Evolutionary conservation across 2,888 invertebrate genomes (phyloP).

Genomic region (Eristalinus sepulchralis): DNA sequence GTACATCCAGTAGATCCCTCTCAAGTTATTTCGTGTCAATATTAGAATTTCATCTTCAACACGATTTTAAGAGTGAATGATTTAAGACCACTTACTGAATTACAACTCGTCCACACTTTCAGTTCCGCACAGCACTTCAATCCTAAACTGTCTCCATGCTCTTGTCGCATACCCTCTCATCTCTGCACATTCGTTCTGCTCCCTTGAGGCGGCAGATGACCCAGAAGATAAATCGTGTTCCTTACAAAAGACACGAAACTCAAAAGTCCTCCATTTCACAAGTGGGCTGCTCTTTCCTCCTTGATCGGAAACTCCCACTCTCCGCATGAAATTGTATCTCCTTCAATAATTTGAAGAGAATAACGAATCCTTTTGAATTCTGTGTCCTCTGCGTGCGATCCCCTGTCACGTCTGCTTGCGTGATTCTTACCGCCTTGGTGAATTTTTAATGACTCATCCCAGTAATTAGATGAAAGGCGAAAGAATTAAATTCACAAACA

Average conservation of each 20-base stretch:
- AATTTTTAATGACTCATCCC: constrained; percentile 31
- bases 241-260: background rate
- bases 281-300: too few species aligned
- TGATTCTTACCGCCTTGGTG: background rate
- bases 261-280: background rate
- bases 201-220: background rate
- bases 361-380: background rate
- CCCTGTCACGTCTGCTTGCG: background rate
- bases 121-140: too few species aligned
- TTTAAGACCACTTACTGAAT: too few species aligned
- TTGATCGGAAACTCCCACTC: background rate
- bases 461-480: constrained; percentile 30
- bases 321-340: background rate
- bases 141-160: too few species aligned
- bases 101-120: too few species aligned
- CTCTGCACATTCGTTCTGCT: background rate
- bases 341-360: background rate
- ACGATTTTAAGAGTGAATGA: too few species aligned
- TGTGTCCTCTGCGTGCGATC: background rate
- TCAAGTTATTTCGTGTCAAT: too few species aligned
- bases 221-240: background rate
- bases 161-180: background rate
- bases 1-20: too few species aligned
- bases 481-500: constrained; percentile 35
- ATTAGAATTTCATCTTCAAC: too few species aligned